A percentile compares a stretch with the other conserved stretches of the same genome.
phyloP scores from a whole-genome alignment of 2,888 invertebrate genomes.

The Drosophila gaucha region DNA sequence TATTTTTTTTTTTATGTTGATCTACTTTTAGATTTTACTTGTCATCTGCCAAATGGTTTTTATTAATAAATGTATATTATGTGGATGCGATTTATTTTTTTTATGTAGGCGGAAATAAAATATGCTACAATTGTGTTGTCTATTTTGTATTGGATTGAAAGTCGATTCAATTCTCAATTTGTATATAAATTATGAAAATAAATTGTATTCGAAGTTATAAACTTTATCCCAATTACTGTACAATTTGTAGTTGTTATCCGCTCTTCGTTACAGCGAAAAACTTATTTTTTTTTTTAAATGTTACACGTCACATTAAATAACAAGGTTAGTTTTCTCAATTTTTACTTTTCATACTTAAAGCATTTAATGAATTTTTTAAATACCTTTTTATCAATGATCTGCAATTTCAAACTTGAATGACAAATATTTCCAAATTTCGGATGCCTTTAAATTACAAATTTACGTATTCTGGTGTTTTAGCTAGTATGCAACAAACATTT shows the following conservation, averaged over 20 bases:
- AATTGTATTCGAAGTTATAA: slow-evolving; percentile 75
- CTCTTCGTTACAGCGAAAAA: slow-evolving; percentile 57
- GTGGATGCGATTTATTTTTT: slow-evolving; percentile 52
- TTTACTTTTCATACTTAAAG: slow-evolving; percentile 54
- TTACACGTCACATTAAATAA: slow-evolving; percentile 75
- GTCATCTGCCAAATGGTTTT: slow-evolving; percentile 49
- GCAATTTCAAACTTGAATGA: slow-evolving; percentile 40
- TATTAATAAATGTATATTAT: slow-evolving; percentile 58
- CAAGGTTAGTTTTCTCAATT: slow-evolving; percentile 53
- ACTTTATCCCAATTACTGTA: slow-evolving; percentile 69
- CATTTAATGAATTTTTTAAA: slow-evolving; percentile 63
- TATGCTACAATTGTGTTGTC: slow-evolving; percentile 59
- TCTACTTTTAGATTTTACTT: slow-evolving; percentile 56
- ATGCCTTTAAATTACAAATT: slow-evolving; percentile 72
- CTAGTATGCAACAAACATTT: slow-evolving; percentile 55
- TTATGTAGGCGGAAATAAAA: slow-evolving; percentile 65
- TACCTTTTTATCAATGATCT: slow-evolving; percentile 40
- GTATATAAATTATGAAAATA: slow-evolving; percentile 80
- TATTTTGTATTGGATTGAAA: slow-evolving; percentile 46
- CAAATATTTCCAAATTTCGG: slow-evolving; percentile 52
- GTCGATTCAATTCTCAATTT: slow-evolving; percentile 51
- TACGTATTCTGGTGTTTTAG: slow-evolving; percentile 71
- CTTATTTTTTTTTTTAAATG: slow-evolving; percentile 61
- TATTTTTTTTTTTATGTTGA: slow-evolving; percentile 48
- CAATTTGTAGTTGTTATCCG: slow-evolving; percentile 50